Base-by-base conservation (phyloP, 2,888 invertebrate species). In the Cistogaster globosa region DNA sequence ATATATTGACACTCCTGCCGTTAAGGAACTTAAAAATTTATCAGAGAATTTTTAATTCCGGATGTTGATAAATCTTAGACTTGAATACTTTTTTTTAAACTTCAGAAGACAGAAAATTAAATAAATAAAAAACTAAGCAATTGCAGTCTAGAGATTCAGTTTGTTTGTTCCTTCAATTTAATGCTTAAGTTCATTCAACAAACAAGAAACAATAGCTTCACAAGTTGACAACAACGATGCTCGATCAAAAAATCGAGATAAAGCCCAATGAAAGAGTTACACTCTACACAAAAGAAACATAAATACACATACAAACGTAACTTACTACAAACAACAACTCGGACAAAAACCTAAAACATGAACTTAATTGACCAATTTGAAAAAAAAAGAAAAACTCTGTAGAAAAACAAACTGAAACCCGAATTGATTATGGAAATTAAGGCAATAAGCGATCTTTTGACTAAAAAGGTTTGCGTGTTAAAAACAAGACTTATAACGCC, bases 21-120 rank as follows among this genome's bases (percentile, higher is more conserved):
- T 74, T 65, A 14, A 75, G 20, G 11, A 16, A 55, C 16, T 14
- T 77, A 38, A 26, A 18, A 26, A 2, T 68, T 18, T 63, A 18
- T 60, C 82, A 72, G 71, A 78, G 75, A 74, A 77, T 77, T 55
- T 86, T 75, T 75, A 76, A 81, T 80, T 77, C 84, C 87, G 87
- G 87, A 88, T 88, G 87, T 74, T 86, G 87, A 88, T 88, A 87
- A 88, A 88, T 88, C 88, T 88, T 84, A 60, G 77, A 84, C 57
- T 63, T 78, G 78, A 63, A 83, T 78, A 85, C 42, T 38, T 38
- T 78, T 79, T 79, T 79, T 71, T 68, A 75, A 81, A 57, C 14
- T 22, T 6, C 11, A 48, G n/a, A 51, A 38, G 42, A 32, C 6
- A 68, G 53, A 18, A 68, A 38, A 18, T 26, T 5, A 53, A 60